These are phyloP conservation scores for Eonycteris spelaea DNA, from an alignment of 2,113 vertebrate genomes.

Conservation along the genomic window DNA sequence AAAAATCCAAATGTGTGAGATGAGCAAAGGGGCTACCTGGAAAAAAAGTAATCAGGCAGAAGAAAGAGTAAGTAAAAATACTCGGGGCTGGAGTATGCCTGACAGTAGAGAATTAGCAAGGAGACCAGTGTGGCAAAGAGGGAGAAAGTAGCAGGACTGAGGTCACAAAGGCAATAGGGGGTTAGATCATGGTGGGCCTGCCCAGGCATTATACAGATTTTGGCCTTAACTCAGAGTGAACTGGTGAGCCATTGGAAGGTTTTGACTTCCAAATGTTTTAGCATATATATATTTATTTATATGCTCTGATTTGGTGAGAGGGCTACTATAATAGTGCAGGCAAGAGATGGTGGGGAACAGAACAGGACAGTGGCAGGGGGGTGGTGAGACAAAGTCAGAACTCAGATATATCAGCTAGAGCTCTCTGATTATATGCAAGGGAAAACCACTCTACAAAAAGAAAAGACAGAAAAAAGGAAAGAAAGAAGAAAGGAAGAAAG, in stretches of 20 bases:
- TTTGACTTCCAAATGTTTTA: neutral
- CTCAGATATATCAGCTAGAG: neutral
- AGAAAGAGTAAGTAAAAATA: neutral
- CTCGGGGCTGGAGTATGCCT: neutral
- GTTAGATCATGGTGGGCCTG: neutral
- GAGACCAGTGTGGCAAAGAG: neutral
- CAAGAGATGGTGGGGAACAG: neutral
- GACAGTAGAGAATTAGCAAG: neutral
- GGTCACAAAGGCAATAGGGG: neutral
- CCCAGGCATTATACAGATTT: neutral
- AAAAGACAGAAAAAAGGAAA: neutral
- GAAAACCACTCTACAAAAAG: neutral
- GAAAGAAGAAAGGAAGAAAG: too few species aligned
- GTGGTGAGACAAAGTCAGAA: neutral
- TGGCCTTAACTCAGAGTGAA: neutral
- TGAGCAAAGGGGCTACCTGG: neutral
- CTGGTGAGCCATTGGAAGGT: neutral
- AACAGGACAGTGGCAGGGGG: neutral
- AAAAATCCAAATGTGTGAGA: neutral
- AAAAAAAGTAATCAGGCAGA: neutral
- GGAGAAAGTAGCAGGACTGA: neutral
- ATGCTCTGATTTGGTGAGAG: neutral
- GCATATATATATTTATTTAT: neutral
- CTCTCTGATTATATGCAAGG: neutral
- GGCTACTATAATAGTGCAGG: neutral